A percentile compares a stretch with the other conserved stretches of the same genome.
Conservation (phyloP, 2,113 vertebrate species). For the Camelus dromedarius region DNA sequence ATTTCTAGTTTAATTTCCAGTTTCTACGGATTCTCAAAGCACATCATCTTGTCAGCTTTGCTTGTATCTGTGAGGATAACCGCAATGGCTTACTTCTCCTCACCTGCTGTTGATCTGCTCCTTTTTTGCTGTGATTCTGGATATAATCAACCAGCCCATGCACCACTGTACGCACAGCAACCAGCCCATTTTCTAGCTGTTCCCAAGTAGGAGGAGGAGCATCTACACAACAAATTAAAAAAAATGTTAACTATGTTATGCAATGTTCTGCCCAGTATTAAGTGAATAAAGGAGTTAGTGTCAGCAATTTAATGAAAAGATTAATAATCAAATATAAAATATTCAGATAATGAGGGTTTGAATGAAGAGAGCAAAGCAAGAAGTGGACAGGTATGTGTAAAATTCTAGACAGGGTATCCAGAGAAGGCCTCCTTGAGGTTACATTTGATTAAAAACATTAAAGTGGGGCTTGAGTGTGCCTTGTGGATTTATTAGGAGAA, state of each 20-base stretch:
- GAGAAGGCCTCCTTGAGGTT: neutral
- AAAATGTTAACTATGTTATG: neutral
- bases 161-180: conserved; percentile 98
- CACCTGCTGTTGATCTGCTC: conserved; percentile 98
- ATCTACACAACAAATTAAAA: conserved; percentile 86
- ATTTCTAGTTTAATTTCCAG: neutral
- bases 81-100: conserved; percentile 28
- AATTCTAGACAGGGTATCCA: neutral
- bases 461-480: neutral
- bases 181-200: conserved; percentile 97
- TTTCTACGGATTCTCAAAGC: neutral
- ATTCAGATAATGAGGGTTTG: neutral
- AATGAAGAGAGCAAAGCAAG: neutral
- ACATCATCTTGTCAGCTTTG: neutral
- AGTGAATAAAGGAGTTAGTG: neutral
- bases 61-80: neutral
- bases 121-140: conserved; percentile 99
- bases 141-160: conserved; percentile 99
- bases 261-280: neutral
- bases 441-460: neutral
- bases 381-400: neutral
- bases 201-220: conserved; percentile 98
- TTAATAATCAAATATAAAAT: neutral
- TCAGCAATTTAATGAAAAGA: neutral
- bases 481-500: neutral